phyloP scores from a whole-genome alignment of 2,888 invertebrate species.

The Acanthosoma haemorrhoidale region DNA sequence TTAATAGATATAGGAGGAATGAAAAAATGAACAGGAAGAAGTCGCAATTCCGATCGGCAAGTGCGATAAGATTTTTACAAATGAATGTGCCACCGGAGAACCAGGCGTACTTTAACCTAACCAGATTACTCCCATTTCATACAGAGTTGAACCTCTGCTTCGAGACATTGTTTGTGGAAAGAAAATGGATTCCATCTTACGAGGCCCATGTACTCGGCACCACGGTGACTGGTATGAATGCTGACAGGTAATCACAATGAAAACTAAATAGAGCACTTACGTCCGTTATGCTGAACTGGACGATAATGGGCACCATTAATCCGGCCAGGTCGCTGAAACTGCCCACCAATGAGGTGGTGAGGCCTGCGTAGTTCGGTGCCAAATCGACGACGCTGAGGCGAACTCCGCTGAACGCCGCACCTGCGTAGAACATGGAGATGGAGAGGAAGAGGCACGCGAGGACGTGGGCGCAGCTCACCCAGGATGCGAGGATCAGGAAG shows the following conservation, averaged over 20 bases:
- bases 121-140: too few relatives aligned
- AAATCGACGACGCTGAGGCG: slow-evolving; percentile 1
- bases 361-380: background rate
- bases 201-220: too few relatives aligned
- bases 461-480: background rate
- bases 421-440: slow-evolving; percentile 1
- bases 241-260: background rate
- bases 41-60: too few relatives aligned
- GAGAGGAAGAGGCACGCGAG: background rate
- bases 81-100: too few relatives aligned
- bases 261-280: background rate
- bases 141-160: too few relatives aligned
- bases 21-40: too few relatives aligned
- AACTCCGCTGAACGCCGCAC: background rate
- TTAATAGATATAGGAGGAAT: too few relatives aligned
- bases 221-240: background rate
- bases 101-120: too few relatives aligned
- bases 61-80: too few relatives aligned
- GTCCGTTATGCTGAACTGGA: background rate
- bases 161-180: too few relatives aligned
- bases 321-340: background rate
- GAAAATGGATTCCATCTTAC: too few relatives aligned
- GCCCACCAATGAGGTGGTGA: background rate
- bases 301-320: background rate
- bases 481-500: background rate